phyloP scores from a whole-genome alignment of 1,140 invertebrate genomes.

The Apis cerana region DNA sequence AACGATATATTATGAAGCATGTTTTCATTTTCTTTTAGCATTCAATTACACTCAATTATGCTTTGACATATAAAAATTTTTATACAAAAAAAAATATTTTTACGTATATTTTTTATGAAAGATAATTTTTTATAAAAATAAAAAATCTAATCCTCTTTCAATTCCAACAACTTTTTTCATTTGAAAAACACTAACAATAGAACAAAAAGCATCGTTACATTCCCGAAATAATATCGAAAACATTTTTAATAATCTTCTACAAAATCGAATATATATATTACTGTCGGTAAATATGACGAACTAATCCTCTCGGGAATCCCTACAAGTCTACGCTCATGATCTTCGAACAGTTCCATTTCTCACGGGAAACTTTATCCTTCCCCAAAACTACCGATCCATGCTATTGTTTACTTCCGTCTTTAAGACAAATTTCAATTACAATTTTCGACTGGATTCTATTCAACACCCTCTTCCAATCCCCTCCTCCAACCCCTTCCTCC shows the following conservation, averaged over 20 bases:
- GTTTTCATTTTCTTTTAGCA: too few relatives aligned
- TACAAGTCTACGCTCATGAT: not conserved
- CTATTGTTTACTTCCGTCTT: not conserved
- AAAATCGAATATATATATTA: not conserved
- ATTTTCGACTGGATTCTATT: conserved; percentile 3
- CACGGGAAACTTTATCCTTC: not conserved
- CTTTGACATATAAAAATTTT: too few relatives aligned
- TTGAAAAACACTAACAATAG: not conserved
- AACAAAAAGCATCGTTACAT: not conserved
- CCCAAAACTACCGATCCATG: not conserved
- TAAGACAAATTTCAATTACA: conserved; percentile 21
- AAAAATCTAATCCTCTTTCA: too few relatives aligned
- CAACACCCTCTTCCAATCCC: not conserved
- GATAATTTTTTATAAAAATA: too few relatives aligned
- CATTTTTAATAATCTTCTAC: not conserved
- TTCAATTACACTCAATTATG: too few relatives aligned
- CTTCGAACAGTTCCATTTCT: too few relatives aligned
- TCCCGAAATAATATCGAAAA: not conserved
- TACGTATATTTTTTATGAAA: too few relatives aligned
- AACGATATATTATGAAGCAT: too few relatives aligned
- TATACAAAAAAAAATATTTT: too few relatives aligned
- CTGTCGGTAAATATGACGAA: not conserved
- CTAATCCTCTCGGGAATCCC: not conserved
- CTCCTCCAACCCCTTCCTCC: not conserved
- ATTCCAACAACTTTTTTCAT: too few relatives aligned